Evolutionary conservation across 2,888 invertebrate species (phyloP), one percentile per base, ranked within the genome.

Genomic region (Parnassius smintheus): DNA sequence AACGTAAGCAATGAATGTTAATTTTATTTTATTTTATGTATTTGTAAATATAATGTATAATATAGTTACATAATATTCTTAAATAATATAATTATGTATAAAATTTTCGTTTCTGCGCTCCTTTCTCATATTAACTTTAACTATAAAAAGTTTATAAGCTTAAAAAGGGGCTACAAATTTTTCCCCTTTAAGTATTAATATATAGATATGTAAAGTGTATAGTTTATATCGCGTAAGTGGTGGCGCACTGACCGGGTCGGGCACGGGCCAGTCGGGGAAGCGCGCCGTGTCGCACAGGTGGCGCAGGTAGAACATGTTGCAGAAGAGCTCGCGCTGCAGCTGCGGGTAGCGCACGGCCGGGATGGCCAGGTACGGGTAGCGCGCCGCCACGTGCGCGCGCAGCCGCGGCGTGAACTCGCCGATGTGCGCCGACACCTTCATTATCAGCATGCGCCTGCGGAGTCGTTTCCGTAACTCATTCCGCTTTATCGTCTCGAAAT

Each of bases 221-320:
- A 25, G 3, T 4, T 2, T 25, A 4, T 2, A 4, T 0, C 4
- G 3, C 0, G 25, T 25, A 13, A 42, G 42, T n/a, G 18, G n/a
- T 46, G n/a, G 11, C 35, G 12, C 9, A 88, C 94, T 92, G 84
- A 98, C 98, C 55, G 99, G 98, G 78, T 99, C 97, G 13, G 96
- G 95, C 80, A 99, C 98, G 2, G 98, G 98, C 99, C 99, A 99
- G 82, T 98, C 96, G 7, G 99, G 98, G 91, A 99, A 99, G 74
- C 94, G 94, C 48, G 88, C 90, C 8, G 94, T 95, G 88, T 99
- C 98, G 88, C 98, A 99, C 70, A 99, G 93, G 90, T 99, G 99
- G 2, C 99, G 93, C 79, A 99, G 92, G 88, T 99, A 99, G 93
- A 98, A 99, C 85, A 98, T 98, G 88, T 98, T 98, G 91, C 99